phyloP scores from a whole-genome alignment of 2,113 vertebrate genomes.

The Butorides virescens region DNA sequence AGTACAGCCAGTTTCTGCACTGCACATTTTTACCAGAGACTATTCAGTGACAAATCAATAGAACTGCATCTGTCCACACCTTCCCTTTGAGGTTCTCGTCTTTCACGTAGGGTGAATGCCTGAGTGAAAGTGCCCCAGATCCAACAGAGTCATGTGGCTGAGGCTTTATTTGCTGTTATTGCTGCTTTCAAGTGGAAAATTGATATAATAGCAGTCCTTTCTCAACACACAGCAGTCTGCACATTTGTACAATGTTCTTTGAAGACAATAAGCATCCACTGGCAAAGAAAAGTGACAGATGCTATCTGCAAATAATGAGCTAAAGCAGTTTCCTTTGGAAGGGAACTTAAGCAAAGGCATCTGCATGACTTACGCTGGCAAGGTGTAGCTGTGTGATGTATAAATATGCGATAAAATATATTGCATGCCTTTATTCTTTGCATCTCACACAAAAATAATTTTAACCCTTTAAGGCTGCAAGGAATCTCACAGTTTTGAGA shows the following conservation, averaged over 20 bases:
- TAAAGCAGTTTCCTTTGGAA: conserved; percentile 55
- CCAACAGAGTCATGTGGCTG: conserved; percentile 28
- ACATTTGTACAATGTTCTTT: conserved; percentile 47
- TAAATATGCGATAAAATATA: background rate
- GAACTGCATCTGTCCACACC: background rate
- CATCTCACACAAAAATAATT: background rate
- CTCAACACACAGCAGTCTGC: conserved; percentile 55
- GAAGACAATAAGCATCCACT: conserved; percentile 50
- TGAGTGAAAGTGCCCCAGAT: conserved; percentile 33
- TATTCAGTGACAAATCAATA: background rate
- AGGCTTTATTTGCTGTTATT: conserved; percentile 67
- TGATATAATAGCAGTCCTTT: conserved; percentile 61
- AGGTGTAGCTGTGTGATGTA: background rate
- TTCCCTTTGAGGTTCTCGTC: background rate
- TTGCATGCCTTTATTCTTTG: background rate
- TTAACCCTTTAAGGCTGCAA: background rate
- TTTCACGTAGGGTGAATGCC: background rate
- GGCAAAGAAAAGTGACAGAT: conserved; percentile 63
- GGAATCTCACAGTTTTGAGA: background rate
- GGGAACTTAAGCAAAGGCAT: conserved; percentile 33
- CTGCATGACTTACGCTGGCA: background rate
- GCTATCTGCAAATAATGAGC: conserved; percentile 67
- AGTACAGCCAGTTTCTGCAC: background rate
- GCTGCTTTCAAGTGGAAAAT: conserved; percentile 72
- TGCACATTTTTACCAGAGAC: background rate